phyloP scores from a whole-genome alignment of 1,140 invertebrate species.

The Nephila pilipes region DNA sequence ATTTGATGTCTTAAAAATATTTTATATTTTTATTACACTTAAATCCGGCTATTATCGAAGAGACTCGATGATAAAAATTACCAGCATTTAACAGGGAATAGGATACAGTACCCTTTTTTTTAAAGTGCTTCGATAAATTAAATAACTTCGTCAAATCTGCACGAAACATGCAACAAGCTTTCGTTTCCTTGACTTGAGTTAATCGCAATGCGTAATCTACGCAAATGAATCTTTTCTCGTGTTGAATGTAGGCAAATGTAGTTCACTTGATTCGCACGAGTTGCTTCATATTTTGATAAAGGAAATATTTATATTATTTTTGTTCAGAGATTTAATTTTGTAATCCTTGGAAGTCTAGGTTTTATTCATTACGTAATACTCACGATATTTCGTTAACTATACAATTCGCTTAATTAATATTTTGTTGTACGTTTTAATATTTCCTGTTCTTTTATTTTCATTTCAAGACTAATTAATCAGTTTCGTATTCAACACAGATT shows the following conservation, averaged over 20 bases:
- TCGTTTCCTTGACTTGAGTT: not conserved
- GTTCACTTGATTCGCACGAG: not conserved
- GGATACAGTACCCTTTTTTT: not conserved
- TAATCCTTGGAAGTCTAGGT: too few species aligned
- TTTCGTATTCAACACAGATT: too few species aligned
- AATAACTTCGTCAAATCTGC: not conserved
- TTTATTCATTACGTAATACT: too few species aligned
- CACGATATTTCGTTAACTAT: too few species aligned
- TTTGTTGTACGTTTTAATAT: too few species aligned
- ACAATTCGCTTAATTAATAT: too few species aligned
- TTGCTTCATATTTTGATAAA: not conserved
- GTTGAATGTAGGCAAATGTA: constrained; percentile 9
- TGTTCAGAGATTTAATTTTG: too few species aligned
- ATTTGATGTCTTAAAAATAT: not conserved
- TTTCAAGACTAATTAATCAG: too few species aligned
- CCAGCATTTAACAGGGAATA: not conserved
- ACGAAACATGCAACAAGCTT: not conserved
- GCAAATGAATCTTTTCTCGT: not conserved
- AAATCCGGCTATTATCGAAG: not conserved
- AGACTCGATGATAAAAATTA: not conserved
- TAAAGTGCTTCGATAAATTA: not conserved
- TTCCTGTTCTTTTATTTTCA: too few species aligned
- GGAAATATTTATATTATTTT: not conserved
- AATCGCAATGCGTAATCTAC: not conserved
- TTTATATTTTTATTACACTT: not conserved